Conservation (phyloP, 2,113 vertebrate genomes). For the Seriola rivoliana region DNA sequence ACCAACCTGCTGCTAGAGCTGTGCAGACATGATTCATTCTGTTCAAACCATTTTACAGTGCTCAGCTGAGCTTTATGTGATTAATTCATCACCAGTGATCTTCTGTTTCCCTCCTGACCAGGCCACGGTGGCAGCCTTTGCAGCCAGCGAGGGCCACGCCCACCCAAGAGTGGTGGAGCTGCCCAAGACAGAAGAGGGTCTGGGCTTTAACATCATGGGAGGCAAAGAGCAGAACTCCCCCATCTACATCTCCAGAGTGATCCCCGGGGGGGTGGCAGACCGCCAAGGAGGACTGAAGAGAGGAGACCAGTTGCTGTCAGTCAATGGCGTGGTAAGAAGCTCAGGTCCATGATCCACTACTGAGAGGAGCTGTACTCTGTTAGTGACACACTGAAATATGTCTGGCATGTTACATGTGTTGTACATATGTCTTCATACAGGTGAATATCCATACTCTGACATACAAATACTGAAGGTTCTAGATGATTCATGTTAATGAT, state of each 20-base stretch:
- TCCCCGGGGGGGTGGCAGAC: conserved; percentile 92
- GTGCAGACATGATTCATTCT: too few relatives aligned
- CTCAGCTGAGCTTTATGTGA: too few relatives aligned
- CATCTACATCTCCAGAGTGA: conserved; percentile 95
- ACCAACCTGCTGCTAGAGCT: too few relatives aligned
- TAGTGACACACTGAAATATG: too few relatives aligned
- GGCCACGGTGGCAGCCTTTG: conserved; percentile 94
- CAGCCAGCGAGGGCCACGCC: conserved; percentile 93
- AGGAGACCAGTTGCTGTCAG: conserved; percentile 93
- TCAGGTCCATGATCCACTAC: background rate
- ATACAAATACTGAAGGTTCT: too few relatives aligned
- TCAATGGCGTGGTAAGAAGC: conserved; percentile 92
- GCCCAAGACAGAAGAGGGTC: conserved; percentile 93
- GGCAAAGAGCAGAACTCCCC: conserved; percentile 96
- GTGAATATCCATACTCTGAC: too few relatives aligned
- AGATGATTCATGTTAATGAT: too few relatives aligned
- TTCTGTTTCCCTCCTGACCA: conserved; percentile 42
- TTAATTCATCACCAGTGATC: background rate
- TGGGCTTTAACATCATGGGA: conserved; percentile 96
- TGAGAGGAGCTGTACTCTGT: background rate
- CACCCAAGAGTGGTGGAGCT: conserved; percentile 94
- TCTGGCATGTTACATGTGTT: too few relatives aligned
- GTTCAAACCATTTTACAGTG: too few relatives aligned
- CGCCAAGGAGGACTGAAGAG: conserved; percentile 94
- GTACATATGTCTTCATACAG: too few relatives aligned